Conservation (phyloP, 2,113 vertebrate genomes). For the Strix aluco region DNA sequence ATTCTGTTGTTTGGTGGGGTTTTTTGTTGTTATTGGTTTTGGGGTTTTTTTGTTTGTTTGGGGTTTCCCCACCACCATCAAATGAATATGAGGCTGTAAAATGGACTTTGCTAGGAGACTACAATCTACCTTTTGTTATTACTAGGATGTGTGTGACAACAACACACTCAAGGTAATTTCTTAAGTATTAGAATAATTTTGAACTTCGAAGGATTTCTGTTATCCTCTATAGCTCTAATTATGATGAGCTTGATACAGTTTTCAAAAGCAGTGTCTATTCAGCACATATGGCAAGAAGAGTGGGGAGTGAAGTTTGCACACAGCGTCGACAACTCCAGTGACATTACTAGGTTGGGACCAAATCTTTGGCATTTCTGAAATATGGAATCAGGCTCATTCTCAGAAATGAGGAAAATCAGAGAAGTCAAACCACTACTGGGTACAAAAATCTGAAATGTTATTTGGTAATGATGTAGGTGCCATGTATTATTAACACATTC, state of each 20-base stretch:
- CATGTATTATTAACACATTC: background rate
- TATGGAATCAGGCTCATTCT: background rate
- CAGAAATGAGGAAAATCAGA: background rate
- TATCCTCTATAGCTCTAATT: background rate
- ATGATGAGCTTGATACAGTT: background rate
- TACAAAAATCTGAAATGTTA: background rate
- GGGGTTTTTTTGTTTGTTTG: background rate
- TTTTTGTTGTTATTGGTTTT: background rate
- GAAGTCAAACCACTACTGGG: background rate
- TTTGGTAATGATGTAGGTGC: background rate
- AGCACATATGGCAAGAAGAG: background rate
- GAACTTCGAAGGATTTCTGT: background rate
- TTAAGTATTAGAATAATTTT: background rate
- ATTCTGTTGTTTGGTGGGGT: background rate
- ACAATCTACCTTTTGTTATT: background rate
- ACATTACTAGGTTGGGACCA: background rate
- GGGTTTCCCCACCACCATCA: accelerated
- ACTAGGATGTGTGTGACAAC: background rate
- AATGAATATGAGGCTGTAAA: background rate
- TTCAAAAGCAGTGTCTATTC: background rate
- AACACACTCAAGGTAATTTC: background rate
- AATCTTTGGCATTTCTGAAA: background rate
- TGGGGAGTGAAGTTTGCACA: background rate
- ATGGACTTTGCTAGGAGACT: background rate
- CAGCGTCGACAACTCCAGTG: background rate